Evolutionary conservation across 2,888 invertebrate genomes (phyloP).

Genomic region (Acanthosepion pharaonis): DNA sequence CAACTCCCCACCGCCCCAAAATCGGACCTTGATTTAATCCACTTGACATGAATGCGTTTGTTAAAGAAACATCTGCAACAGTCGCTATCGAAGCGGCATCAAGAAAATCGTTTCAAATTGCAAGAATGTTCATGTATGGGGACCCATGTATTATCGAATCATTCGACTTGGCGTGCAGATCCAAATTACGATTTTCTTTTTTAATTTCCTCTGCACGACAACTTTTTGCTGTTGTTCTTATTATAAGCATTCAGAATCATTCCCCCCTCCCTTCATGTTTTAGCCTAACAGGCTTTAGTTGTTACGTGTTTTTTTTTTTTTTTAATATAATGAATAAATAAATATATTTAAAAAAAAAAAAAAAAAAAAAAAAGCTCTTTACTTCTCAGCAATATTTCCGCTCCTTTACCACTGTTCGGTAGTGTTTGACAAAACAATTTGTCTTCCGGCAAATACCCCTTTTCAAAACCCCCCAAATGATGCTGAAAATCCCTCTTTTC

Average conservation of each 20-base stretch:
- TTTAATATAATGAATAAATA: background rate
- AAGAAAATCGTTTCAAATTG: background rate
- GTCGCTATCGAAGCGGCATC: background rate
- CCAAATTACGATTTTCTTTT: background rate
- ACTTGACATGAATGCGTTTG: background rate
- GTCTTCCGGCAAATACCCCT: background rate
- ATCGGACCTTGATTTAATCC: background rate
- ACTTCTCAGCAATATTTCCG: background rate
- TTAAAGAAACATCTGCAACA: background rate
- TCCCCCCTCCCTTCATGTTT: background rate
- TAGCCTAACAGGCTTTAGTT: background rate
- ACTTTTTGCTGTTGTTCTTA: background rate
- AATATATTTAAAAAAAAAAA: background rate
- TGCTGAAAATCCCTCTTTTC: too few species aligned
- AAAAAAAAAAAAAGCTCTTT: background rate
- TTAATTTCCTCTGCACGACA: background rate
- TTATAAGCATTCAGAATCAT: background rate
- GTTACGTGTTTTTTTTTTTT: background rate
- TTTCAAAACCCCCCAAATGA: background rate
- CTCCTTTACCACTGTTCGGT: background rate
- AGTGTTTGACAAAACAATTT: background rate
- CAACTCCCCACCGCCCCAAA: background rate
- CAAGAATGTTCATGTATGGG: background rate
- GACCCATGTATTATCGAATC: background rate
- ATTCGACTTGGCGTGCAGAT: background rate